Evolutionary conservation across 2,888 invertebrate species (phyloP).

Genomic region (Keiferia lycopersicella): DNA sequence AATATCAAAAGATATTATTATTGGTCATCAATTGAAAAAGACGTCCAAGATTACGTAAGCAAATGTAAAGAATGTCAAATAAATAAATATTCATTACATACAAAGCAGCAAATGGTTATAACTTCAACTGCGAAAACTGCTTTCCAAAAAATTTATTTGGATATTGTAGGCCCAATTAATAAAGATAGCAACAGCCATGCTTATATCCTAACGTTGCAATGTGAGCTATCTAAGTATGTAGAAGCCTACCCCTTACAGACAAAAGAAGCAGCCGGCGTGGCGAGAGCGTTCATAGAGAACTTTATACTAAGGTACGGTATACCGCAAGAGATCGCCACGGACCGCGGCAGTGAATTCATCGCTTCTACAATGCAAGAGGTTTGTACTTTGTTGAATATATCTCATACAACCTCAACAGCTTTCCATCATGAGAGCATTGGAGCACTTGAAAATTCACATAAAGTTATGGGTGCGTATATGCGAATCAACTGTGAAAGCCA

Average conservation of each 20-base stretch:
- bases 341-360: conserved; percentile 32
- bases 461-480: conserved; percentile 27
- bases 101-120: conserved; percentile 27
- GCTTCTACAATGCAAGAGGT: conserved; percentile 31
- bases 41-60: conserved; percentile 31
- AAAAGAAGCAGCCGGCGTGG: conserved; percentile 26
- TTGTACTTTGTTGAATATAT: conserved; percentile 33
- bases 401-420: conserved; percentile 32
- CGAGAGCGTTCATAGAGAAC: conserved; percentile 28
- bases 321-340: conserved; percentile 19
- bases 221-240: conserved; percentile 27
- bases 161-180: conserved; percentile 25
- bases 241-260: conserved; percentile 29
- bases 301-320: conserved; percentile 32
- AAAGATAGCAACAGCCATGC: conserved; percentile 19
- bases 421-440: conserved; percentile 28
- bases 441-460: conserved; percentile 29
- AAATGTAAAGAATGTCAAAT: conserved; percentile 30
- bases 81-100: conserved; percentile 27
- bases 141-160: conserved; percentile 30
- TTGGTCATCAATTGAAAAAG: conserved; percentile 32
- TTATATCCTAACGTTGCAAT: conserved; percentile 25
- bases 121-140: conserved; percentile 28
- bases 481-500: conserved; percentile 13
- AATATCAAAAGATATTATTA: conserved; percentile 27